Base-by-base conservation (phyloP, 2,113 vertebrate genomes). In the Neomonachus schauinslandi region DNA sequence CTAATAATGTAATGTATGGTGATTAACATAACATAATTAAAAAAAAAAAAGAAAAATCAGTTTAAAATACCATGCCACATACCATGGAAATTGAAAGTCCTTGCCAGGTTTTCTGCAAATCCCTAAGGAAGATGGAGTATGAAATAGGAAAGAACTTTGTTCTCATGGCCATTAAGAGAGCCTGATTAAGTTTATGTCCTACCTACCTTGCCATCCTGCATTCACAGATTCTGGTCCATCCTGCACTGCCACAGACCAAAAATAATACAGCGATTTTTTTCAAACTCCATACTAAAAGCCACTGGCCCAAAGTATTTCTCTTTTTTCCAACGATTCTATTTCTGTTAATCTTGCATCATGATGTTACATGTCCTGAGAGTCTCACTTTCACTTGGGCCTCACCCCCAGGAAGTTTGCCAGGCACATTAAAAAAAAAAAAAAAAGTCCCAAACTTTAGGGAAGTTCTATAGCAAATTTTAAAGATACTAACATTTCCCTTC, bases 401-500 rank as follows among this genome's bases (percentile, higher is more conserved):
- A 92, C 12, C 15, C 16, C 10, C 61, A 14, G 4, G 4, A 88
- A 80, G 80, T 74, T 93, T 76, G 19, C 31, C 39, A 86, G 51
- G 28, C 65, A 24, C 67, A 13, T 80, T 46, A 72, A 14, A 83
- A 55, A 13, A 24, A 91, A 55, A 31, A 59, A 83, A 21, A 31
- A 46, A 1, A 36, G 10, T 42, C 2, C 4, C 18, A 21, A 67
- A 9, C 5, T 4, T n/a, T 51, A 59, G 12, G 7, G 39, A 69
- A 88, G 90, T 61, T 92, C 46, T 89, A 33, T 12, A 79, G 31
- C 39, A 96, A 79, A 42, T 61, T 95, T 63, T 63, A 83, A 97
- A 91, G 53, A 89, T 89, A 80, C 77, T 82, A 91, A 90, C 53
- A 94, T 97, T 89, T 86, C 18, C 57, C 80, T 91, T 91, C 65